Percentiles rank a stretch among this genome's conserved stretches.
Conservation (phyloP, 2,888 invertebrate species). For the Andricus curvator region DNA sequence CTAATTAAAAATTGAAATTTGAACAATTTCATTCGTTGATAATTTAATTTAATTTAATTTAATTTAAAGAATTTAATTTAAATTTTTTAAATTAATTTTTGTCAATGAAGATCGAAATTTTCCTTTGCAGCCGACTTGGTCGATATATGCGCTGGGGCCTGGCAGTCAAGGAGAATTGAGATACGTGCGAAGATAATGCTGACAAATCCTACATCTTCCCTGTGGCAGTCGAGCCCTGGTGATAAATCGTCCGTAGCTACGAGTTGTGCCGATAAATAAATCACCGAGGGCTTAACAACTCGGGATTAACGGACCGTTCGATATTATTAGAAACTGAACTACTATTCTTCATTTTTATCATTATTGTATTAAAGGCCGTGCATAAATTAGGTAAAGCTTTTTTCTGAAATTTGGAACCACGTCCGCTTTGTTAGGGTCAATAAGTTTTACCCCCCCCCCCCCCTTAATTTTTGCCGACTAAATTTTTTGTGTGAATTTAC, state of each 20-base stretch:
- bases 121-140: neutral
- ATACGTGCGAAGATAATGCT: conserved; percentile 47
- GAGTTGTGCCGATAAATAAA: conserved; percentile 43
- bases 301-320: conserved; percentile 31
- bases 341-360: neutral
- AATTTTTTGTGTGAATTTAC: too few relatives aligned
- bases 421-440: too few relatives aligned
- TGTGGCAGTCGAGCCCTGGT: conserved; percentile 38
- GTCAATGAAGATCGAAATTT: neutral
- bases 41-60: too few relatives aligned
- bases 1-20: too few relatives aligned
- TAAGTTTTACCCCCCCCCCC: too few relatives aligned
- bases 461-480: too few relatives aligned
- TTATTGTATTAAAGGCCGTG: neutral
- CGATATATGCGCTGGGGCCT: neutral
- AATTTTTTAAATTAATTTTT: neutral
- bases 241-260: conserved; percentile 43
- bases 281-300: conserved; percentile 31
- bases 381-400: too few relatives aligned
- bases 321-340: conserved; percentile 24
- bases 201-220: conserved; percentile 44
- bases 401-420: neutral
- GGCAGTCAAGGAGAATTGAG: conserved; percentile 43
- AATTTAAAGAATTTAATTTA: too few relatives aligned
- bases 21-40: too few relatives aligned